Percentiles rank a stretch among this genome's conserved stretches.
These are phyloP conservation scores for Cephus pulcher DNA, from an alignment of 2,888 invertebrate genomes.

Conservation along the genomic window DNA sequence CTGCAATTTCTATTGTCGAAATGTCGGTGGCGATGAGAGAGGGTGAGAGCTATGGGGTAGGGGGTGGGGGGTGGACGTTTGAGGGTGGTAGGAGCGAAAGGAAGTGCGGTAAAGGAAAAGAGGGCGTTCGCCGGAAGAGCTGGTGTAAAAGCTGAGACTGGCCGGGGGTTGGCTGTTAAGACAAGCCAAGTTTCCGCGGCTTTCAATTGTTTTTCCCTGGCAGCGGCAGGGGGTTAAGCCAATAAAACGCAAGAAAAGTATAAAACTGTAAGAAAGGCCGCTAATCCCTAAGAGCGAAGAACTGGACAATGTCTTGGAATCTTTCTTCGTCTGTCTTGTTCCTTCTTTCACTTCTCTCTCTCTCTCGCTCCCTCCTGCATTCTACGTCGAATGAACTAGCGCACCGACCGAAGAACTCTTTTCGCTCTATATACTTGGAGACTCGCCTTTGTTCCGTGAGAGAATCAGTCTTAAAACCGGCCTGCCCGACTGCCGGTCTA, in stretches of 20 bases:
- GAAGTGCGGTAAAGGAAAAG: conserved; percentile 25
- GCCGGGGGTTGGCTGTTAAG: conserved; percentile 36
- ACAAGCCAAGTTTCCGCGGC: conserved; percentile 47
- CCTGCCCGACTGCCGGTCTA: background rate
- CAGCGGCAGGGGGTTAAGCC: conserved; percentile 33
- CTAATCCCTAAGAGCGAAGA: conserved; percentile 40
- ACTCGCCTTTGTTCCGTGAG: background rate
- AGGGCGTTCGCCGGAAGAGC: conserved; percentile 17
- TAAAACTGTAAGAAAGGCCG: conserved; percentile 42
- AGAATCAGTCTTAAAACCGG: conserved; percentile 2
- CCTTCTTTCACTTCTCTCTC: background rate
- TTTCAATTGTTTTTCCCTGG: conserved; percentile 49
- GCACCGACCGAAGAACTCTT: background rate
- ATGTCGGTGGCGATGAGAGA: conserved; percentile 25
- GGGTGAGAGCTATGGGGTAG: background rate
- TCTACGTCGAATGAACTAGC: background rate
- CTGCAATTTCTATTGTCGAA: conserved; percentile 46
- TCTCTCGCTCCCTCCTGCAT: background rate
- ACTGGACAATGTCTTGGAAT: conserved; percentile 31
- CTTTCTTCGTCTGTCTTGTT: background rate
- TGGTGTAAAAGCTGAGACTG: conserved; percentile 35
- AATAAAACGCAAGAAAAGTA: conserved; percentile 45
- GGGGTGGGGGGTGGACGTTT: background rate
- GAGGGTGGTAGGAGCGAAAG: background rate
- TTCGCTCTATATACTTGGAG: background rate